Conservation (phyloP, 2,888 invertebrate genomes). For the Erynnis tages region DNA sequence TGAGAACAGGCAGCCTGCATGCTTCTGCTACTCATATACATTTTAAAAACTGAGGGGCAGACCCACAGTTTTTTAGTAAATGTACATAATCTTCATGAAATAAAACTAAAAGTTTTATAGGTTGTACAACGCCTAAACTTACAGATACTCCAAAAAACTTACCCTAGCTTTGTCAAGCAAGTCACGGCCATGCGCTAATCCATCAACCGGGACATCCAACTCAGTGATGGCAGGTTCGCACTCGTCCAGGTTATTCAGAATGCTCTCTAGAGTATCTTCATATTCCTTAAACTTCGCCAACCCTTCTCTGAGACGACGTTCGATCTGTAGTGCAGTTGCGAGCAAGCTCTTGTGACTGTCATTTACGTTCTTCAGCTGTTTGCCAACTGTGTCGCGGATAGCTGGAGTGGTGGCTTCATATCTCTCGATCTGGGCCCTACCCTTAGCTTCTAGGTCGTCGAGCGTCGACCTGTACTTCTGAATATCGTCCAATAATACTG, state of each 20-base stretch:
- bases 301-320: conserved; percentile 92
- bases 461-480: conserved; percentile 90
- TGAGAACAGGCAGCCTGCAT: too few species aligned
- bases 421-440: conserved; percentile 90
- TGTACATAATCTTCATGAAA: too few species aligned
- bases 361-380: conserved; percentile 93
- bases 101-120: too few species aligned
- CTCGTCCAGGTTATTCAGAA: conserved; percentile 89
- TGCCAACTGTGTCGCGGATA: conserved; percentile 89
- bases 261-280: conserved; percentile 93
- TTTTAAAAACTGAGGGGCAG: too few species aligned
- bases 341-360: conserved; percentile 95
- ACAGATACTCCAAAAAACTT: too few species aligned
- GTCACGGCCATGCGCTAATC: conserved; percentile 86
- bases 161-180: conserved; percentile 89
- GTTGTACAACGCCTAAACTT: too few species aligned
- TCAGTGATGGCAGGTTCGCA: conserved; percentile 91
- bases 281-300: conserved; percentile 96
- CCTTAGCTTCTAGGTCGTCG: conserved; percentile 91
- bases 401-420: conserved; percentile 87
- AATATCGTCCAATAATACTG: conserved; percentile 87
- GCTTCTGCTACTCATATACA: too few species aligned
- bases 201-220: conserved; percentile 87
- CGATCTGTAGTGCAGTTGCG: conserved; percentile 94
- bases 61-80: too few species aligned